Base-by-base conservation (phyloP, 1,140 invertebrate genomes). In the Pseudomyrmex flavicornis region DNA sequence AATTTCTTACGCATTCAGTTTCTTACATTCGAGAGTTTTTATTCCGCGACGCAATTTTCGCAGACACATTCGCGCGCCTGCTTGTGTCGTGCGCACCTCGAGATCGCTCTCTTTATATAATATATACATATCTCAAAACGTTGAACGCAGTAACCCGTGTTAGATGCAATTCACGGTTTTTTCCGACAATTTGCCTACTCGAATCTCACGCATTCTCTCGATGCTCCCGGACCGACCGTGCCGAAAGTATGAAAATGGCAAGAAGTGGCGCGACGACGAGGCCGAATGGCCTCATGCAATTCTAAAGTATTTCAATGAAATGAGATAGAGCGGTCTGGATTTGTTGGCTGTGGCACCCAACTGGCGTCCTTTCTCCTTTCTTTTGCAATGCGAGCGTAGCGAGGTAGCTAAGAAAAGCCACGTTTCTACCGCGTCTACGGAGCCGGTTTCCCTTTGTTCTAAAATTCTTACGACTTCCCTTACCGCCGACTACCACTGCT, bases 291-390 rank as follows among this genome's bases (percentile, higher is more conserved):
- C 87, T 91, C 91, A 91, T 92, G 91, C 90, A 92, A 92, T 92
- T 92, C 90, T 90, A 92, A 91, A 92, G 86, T 91, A 92, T 92
- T 92, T 90, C 91, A 92, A 92, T 91, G 90, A 92, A 92, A 92
- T 90, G 88, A 88, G 90, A 90, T 90, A 88, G 76, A 69, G 83
- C 84, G 76, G 65, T 84, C 74, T 59, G 73, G 87, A 89, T 89
- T 89, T 89, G 87, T 84, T 89, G 77, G 85, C 82, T 74, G 87
- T 68, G 15, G 62, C 50, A 76, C 54, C 82, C 74, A 82, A 74
- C 44, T 80, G 65, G 58, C 22, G 59, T 50, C 13, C 65, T 84
- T 72, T 70, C 58, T 68, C 58, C 56, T 54, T 48, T n/a, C 59
- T 48, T 35, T 9, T 26, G 70, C 10, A 65, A n/a, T n/a, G 13